Base-by-base conservation (phyloP, 2,797 vertebrate genomes). In the Streptopelia turtur region DNA sequence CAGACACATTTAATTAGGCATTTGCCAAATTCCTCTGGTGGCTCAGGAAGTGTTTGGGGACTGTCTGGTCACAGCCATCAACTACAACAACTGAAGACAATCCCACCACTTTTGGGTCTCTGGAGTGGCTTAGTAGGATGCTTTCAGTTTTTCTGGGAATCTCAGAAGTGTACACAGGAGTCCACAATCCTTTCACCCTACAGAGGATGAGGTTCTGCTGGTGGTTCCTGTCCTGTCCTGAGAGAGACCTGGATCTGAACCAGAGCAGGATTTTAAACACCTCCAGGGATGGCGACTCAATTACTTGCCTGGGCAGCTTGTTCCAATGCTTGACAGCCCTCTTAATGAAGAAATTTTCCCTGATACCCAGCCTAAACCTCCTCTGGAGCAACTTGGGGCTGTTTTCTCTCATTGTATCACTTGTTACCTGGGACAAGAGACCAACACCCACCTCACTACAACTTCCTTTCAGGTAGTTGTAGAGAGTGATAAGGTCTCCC, bases 111-210 rank as follows among this genome's bases (percentile, higher is more conserved):
- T 82, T 41, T 24, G 60, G 41, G 37, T 39, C 59, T 69, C 13
- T 3, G 2, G 9, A 25, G 24, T 35, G 31, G 33, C 55, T 78
- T 37, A 53, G 7, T 22, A 30, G 0, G 0, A 20, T 12, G 6
- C 1, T 75, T 60, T 77, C 33, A 25, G 60, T 71, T 90, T 45
- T 64, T 7, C 39, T 75, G 37, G 10, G 25, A 12, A 52, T 78
- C 78, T 52, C 37, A 72, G 41, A 69, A 39, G 6, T 8, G 5
- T 11, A 14, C 43, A 49, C 21, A 66, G 20, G 15, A 47, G 23
- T n/a, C 13, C 24, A 43, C 13, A n/a, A 18, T 25, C 74, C 28
- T 37, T 74, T 69, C 33, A 30, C 13, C 6, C 5, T 53, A 27
- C 2, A 11, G 28, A 76, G 8, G 8, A 14, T 1, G 13, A 65